These are phyloP conservation scores for Metridium senile DNA, from an alignment of 92 coral and sea anemone genomes.

Conservation along the genomic window DNA sequence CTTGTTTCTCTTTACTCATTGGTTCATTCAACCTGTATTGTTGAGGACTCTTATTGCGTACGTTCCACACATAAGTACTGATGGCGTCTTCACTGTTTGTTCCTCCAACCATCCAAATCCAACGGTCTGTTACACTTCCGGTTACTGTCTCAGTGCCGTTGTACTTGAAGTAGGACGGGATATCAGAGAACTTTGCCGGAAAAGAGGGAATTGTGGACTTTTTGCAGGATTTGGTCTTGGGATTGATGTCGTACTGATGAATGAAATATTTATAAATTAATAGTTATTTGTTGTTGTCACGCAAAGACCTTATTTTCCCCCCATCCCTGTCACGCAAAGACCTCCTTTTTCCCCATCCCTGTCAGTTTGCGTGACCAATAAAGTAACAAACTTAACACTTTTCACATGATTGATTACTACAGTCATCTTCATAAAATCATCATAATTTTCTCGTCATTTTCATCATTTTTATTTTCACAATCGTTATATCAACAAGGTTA, in stretches of 20 bases:
- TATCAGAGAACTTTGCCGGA: background rate
- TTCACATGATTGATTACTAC: no score
- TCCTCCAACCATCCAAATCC: constrained; percentile 49
- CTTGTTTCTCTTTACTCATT: no score
- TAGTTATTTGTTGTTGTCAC: no score
- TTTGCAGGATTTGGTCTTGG: background rate
- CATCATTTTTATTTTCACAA: background rate
- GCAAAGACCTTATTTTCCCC: no score
- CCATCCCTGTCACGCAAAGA: no score
- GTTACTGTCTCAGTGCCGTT: constrained; percentile 15
- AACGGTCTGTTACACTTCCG: constrained; percentile 20
- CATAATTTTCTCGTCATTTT: background rate
- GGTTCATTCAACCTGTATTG: no score
- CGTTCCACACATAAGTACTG: constrained; percentile 22
- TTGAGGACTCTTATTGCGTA: background rate
- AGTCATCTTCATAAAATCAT: background rate
- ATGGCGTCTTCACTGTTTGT: constrained; percentile 13
- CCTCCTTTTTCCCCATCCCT: no score
- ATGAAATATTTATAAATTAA: background rate
- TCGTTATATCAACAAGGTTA: background rate
- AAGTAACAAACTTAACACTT: no score
- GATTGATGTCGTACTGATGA: background rate
- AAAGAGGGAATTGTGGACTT: background rate
- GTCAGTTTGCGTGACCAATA: no score
- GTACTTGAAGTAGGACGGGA: constrained; percentile 4